A percentile compares a stretch with the other conserved stretches of the same genome.
These are phyloP conservation scores for Turnix velox DNA, from an alignment of 2,113 vertebrate genomes.

Conservation along the genomic window DNA sequence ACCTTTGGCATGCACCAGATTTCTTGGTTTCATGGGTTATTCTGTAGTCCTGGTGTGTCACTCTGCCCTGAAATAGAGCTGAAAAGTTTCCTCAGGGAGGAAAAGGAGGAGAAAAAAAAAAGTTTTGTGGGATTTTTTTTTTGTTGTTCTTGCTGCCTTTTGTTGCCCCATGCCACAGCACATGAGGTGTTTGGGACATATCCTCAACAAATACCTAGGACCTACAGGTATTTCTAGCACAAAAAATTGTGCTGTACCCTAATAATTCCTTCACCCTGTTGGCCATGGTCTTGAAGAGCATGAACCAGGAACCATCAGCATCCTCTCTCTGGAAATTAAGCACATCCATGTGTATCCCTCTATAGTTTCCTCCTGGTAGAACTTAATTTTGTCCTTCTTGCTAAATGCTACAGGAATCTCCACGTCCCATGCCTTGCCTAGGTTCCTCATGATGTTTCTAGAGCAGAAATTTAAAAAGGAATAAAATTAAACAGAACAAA, in stretches of 20 bases:
- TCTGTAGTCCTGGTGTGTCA: background rate
- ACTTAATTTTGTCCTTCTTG: background rate
- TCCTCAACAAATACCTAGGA: background rate
- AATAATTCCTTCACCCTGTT: background rate
- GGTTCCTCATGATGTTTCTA: background rate
- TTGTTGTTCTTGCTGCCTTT: background rate
- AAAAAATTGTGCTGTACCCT: background rate
- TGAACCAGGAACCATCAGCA: background rate
- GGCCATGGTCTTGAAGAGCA: accelerated
- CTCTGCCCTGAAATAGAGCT: background rate
- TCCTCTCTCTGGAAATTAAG: background rate
- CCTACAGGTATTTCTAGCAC: background rate
- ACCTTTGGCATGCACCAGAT: constrained; percentile 32
- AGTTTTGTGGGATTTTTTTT: background rate
- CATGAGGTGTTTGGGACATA: no score
- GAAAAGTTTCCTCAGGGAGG: background rate
- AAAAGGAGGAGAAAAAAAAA: background rate
- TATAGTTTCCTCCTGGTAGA: background rate
- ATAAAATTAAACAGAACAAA: background rate
- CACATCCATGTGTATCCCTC: background rate
- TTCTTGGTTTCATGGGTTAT: constrained; percentile 24
- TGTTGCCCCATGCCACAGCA: background rate
- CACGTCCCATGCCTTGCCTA: background rate
- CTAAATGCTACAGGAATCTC: background rate
- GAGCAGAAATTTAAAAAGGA: background rate